A percentile compares a stretch with the other conserved stretches of the same genome.
phyloP scores from a whole-genome alignment of 1,140 invertebrate genomes.

The Whitmania pigra region DNA sequence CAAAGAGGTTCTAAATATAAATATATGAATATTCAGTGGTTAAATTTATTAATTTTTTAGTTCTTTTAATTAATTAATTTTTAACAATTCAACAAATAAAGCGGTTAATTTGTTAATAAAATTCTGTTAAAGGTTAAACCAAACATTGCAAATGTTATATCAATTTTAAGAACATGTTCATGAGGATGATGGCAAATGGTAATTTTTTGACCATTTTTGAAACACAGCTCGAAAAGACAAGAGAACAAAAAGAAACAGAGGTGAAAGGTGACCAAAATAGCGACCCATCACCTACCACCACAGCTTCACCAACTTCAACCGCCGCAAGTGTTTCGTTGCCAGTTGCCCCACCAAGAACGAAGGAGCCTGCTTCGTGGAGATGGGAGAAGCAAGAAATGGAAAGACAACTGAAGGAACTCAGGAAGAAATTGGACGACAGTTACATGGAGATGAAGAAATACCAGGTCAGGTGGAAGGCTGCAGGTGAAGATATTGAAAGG shows the following conservation, averaged over 20 bases:
- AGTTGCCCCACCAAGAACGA: neutral
- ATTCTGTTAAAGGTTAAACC: too few species aligned
- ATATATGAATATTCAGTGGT: neutral
- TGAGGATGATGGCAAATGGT: neutral
- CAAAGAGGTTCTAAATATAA: conserved; percentile 18
- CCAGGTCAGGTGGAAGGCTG: conserved; percentile 23
- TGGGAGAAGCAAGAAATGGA: conserved; percentile 26
- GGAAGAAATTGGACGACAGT: conserved; percentile 23
- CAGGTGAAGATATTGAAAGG: conserved; percentile 23
- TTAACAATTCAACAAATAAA: too few species aligned
- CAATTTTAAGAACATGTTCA: neutral
- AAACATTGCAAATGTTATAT: neutral
- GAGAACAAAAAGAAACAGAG: too few species aligned
- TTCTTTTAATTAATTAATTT: too few species aligned
- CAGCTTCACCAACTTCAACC: neutral
- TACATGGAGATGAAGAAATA: conserved; percentile 22
- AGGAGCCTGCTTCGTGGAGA: conserved; percentile 22
- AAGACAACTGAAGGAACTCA: conserved; percentile 23
- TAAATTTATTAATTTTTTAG: too few species aligned
- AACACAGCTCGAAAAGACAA: too few species aligned
- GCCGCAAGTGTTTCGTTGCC: neutral
- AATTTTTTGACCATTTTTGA: neutral
- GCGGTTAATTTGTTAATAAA: too few species aligned
- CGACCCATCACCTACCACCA: neutral
- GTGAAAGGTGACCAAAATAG: too few species aligned